Percentiles rank a stretch among this genome's conserved stretches.
Conservation (phyloP, 2,113 vertebrate species). For the Chinchilla lanigera region DNA sequence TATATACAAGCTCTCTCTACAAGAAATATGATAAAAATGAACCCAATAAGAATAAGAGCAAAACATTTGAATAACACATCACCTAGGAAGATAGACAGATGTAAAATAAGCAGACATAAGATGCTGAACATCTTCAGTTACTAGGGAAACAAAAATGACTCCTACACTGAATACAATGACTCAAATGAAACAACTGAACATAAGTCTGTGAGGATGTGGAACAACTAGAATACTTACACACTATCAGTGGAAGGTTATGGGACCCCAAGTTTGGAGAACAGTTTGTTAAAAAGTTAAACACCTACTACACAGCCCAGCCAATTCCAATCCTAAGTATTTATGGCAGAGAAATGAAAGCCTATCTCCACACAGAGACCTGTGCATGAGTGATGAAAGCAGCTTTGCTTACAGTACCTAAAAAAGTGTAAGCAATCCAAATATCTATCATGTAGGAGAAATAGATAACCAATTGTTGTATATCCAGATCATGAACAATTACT, state of each 20-base stretch:
- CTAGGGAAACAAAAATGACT: constrained; percentile 41
- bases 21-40: neutral
- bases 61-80: neutral
- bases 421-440: constrained; percentile 20
- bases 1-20: neutral
- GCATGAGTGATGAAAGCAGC: neutral
- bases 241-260: neutral
- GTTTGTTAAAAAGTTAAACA: neutral
- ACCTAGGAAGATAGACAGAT: neutral
- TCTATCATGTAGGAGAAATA: neutral
- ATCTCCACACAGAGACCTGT: neutral
- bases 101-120: neutral
- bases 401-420: constrained; percentile 43
- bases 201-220: neutral
- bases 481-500: constrained; percentile 37
- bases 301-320: neutral
- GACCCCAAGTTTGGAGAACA: constrained; percentile 4
- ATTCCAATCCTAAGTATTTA: constrained; percentile 21
- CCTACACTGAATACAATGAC: neutral
- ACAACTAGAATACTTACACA: neutral
- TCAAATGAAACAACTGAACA: neutral
- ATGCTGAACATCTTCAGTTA: neutral
- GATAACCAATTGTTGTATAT: neutral
- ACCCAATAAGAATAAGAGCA: neutral
- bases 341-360: constrained; percentile 32